A percentile compares a stretch with the other conserved stretches of the same genome.
Evolutionary conservation across 2,113 vertebrate genomes (phyloP).

Genomic region (Odobenus rosmarus): DNA sequence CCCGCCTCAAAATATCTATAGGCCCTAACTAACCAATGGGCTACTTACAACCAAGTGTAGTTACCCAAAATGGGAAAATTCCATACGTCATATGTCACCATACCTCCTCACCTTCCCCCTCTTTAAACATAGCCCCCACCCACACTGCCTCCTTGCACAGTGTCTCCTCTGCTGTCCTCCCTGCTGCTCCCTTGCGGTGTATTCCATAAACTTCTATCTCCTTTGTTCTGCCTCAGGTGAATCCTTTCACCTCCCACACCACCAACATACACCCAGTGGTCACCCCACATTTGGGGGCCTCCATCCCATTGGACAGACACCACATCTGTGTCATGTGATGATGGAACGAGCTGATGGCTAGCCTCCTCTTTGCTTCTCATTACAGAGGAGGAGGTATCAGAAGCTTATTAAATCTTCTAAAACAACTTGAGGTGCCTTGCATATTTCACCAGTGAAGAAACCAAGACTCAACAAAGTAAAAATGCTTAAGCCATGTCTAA

Average conservation of each 20-base stretch:
- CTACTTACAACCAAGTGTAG: background rate
- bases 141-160: background rate
- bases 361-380: background rate
- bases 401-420: background rate
- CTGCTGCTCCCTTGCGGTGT: background rate
- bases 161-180: background rate
- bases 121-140: background rate
- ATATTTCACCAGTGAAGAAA: background rate
- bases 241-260: background rate
- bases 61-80: background rate
- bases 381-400: accelerated
- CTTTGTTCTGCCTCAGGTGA: background rate
- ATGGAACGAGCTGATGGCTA: background rate
- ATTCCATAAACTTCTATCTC: background rate
- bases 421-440: background rate
- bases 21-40: background rate
- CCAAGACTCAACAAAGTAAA: background rate
- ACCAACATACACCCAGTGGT: background rate
- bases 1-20: background rate
- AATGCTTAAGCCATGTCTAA: background rate
- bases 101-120: background rate
- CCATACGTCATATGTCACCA: background rate
- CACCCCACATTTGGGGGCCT: background rate
- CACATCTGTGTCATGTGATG: background rate
- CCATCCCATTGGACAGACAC: background rate